phyloP scores from a whole-genome alignment of 2,888 invertebrate genomes.

The Electrophaes corylata region DNA sequence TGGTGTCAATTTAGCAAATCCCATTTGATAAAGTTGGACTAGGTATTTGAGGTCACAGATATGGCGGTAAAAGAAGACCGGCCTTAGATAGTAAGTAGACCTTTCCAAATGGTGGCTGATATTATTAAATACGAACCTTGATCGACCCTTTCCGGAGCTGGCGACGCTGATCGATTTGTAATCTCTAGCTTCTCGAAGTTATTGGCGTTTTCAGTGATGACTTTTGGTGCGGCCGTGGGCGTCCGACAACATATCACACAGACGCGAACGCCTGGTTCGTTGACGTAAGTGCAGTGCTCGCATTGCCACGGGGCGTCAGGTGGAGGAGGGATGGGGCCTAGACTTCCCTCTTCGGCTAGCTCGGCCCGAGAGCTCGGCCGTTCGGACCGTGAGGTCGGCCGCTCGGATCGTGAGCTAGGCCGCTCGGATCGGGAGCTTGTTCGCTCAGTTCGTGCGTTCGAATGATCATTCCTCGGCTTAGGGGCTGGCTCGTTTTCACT shows the following conservation, averaged over 20 bases:
- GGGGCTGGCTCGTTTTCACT: constrained; percentile 55
- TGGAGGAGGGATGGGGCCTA: constrained; percentile 77
- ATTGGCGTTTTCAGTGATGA: constrained; percentile 43
- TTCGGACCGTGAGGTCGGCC: constrained; percentile 5
- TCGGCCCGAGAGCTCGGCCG: constrained; percentile 17
- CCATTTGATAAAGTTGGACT: too few relatives aligned
- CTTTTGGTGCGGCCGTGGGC: constrained; percentile 72
- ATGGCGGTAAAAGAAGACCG: too few relatives aligned
- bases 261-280: constrained; percentile 90
- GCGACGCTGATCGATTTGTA: constrained; percentile 30
- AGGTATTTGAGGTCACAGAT: too few relatives aligned
- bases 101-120: too few relatives aligned
- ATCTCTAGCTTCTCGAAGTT: constrained; percentile 47
- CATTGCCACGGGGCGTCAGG: constrained; percentile 91
- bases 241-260: constrained; percentile 95
- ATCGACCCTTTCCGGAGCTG: constrained; percentile 44
- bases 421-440: constrained; percentile 2
- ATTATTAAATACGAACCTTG: constrained; percentile 83
- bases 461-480: constrained; percentile 23
- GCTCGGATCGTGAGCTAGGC: constrained; percentile 11
- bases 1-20: too few relatives aligned
- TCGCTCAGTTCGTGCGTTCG: constrained; percentile 10
- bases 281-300: constrained; percentile 95
- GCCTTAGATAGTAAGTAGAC: too few relatives aligned
- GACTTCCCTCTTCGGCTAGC: constrained; percentile 52